Base-by-base conservation (phyloP, 2,113 vertebrate species). In the Bolborhynchus lineola region DNA sequence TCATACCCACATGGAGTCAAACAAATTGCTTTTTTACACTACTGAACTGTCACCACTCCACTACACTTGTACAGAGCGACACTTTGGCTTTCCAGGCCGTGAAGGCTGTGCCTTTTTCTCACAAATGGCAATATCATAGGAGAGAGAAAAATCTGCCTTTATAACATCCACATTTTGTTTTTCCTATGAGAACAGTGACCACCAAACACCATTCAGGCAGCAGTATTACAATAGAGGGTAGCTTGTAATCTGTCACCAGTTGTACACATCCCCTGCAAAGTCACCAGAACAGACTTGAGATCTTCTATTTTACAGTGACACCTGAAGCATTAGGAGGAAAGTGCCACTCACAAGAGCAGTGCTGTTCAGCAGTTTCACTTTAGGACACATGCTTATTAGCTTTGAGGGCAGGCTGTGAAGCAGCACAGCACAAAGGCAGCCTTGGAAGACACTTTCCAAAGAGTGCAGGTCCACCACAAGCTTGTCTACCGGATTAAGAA, bases 291-390 rank as follows among this genome's bases (percentile, higher is more conserved):
- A 65, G 42, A 63, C 23, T 49, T 49, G 47, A 67, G 86, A 93
- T 97, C 92, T 95, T 94, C 92, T 96, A 90, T 96, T 96, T 95
- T 50, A 92, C 53, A 97, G 93, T 95, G 97, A 95, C 95, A 96
- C 86, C 94, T 96, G 82, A 95, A 86, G 96, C 82, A 78, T 37
- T 31, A 46, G n/a, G 17, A 87, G 47, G 68, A 85, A 97, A 97
- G 31, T 93, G 60, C 70, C 25, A 33, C 44, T 31, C 44, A 18
- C 13, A 35, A 59, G 19, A 92, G 18, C 50, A 28, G 16, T 5
- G 37, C 44, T 53, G 9, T 35, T 68, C 29, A 25, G 44, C 24
- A 49, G 6, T 50, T 72, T 65, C 24, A 8, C 1, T 0, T 50
- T n/a, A 37, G 29, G 20, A 64, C 14, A 26, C 8, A 4, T 5